Conservation (phyloP, 2,113 vertebrate genomes). For the Sturnus vulgaris region DNA sequence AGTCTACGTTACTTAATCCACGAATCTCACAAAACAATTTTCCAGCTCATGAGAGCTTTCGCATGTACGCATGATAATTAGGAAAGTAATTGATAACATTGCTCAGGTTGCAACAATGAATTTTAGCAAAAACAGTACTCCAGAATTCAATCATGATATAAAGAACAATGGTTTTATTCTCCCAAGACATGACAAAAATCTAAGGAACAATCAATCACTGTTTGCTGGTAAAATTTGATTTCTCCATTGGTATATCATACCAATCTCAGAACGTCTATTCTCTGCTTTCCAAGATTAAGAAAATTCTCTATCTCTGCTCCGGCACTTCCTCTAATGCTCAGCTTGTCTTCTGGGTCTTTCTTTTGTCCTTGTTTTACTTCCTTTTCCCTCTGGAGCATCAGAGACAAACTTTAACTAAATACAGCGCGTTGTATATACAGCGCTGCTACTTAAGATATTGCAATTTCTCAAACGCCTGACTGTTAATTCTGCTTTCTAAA, state of each 20-base stretch:
- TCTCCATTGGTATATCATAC: not conserved
- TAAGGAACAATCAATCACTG: not conserved
- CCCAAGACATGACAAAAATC: not conserved
- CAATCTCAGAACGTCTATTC: not conserved
- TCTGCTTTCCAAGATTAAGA: not conserved
- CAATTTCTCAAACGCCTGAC: not conserved
- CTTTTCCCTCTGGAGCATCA: not conserved
- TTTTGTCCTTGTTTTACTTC: not conserved
- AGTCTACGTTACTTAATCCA: not conserved
- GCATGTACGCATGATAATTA: not conserved
- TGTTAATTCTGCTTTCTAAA: not conserved
- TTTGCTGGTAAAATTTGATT: not conserved
- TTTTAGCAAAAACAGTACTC: not conserved
- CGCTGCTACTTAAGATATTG: not conserved
- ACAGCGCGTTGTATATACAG: not conserved
- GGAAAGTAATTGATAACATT: not conserved
- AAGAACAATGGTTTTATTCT: not conserved
- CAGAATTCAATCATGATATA: not conserved
- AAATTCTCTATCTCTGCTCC: not conserved
- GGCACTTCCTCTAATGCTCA: not conserved
- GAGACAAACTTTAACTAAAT: not conserved
- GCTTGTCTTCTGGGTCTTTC: not conserved
- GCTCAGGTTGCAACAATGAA: not conserved
- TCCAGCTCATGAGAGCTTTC: not conserved
- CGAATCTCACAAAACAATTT: not conserved